Conservation (phyloP, 2,888 invertebrate genomes). For the Conchocele bisecta region DNA sequence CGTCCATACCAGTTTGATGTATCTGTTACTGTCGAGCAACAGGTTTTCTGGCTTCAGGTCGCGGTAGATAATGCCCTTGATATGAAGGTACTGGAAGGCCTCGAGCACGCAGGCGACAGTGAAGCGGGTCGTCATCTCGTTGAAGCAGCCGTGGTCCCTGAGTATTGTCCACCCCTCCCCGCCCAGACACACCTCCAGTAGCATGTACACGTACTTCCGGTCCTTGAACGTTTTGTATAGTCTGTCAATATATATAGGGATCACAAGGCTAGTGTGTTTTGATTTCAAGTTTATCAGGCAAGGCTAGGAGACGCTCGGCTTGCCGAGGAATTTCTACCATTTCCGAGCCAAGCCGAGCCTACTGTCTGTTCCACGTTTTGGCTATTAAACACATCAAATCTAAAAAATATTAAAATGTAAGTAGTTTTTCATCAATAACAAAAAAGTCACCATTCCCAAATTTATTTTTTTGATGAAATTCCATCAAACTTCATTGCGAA, state of each 20-base stretch:
- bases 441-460: no score
- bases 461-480: no score
- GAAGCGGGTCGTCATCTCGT: conserved; percentile 96
- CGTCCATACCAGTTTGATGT: conserved; percentile 90
- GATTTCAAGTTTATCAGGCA: no score
- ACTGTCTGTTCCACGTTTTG: no score
- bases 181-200: conserved; percentile 97
- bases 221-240: conserved; percentile 95
- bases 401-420: no score
- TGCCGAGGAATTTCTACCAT: no score
- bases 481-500: no score
- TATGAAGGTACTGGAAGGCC: conserved; percentile 98
- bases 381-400: no score
- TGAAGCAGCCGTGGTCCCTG: conserved; percentile 90
- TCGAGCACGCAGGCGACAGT: conserved; percentile 97
- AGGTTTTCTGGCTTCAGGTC: conserved; percentile 94
- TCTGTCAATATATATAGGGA: conserved; percentile 85
- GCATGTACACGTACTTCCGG: conserved; percentile 94
- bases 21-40: conserved; percentile 94
- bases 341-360: no score
- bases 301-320: no score
- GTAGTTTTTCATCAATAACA: no score
- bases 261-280: no score
- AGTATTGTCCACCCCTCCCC: conserved; percentile 98
- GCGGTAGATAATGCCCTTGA: conserved; percentile 96